phyloP scores from a whole-genome alignment of 2,113 vertebrate genomes.

The Onychostoma macrolepis region DNA sequence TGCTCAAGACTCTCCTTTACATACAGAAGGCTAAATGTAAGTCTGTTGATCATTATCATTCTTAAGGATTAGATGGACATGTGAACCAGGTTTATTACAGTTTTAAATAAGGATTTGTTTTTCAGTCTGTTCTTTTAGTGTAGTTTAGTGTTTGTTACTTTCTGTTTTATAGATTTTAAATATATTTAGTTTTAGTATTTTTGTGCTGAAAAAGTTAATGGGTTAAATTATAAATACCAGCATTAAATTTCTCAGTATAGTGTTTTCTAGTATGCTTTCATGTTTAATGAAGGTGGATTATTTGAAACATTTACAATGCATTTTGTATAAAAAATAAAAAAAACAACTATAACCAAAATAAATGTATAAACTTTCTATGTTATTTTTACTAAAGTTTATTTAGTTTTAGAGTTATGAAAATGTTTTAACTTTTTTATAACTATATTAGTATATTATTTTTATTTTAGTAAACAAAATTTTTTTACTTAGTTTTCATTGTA shows the following conservation, averaged over 20 bases:
- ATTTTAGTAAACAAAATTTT: background rate
- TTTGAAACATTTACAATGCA: background rate
- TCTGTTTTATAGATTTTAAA: background rate
- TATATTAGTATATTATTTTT: background rate
- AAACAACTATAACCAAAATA: too few relatives aligned
- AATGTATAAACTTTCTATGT: too few relatives aligned
- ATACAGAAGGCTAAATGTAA: background rate
- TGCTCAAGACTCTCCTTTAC: background rate
- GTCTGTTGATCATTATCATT: background rate
- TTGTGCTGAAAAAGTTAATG: background rate
- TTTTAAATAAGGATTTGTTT: background rate
- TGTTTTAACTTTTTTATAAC: background rate
- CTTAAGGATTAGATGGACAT: background rate
- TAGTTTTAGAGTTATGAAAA: background rate
- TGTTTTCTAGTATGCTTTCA: background rate
- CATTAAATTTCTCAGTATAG: background rate
- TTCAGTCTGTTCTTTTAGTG: background rate
- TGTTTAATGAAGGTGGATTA: background rate
- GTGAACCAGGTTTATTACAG: background rate
- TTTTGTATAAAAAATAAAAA: background rate
- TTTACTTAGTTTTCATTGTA: background rate
- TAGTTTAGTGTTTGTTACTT: background rate
- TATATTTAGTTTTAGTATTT: background rate
- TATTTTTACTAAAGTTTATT: background rate
- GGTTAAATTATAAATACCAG: background rate